Conservation (phyloP, 2,797 vertebrate genomes). For the Fistularia tabacaria region DNA sequence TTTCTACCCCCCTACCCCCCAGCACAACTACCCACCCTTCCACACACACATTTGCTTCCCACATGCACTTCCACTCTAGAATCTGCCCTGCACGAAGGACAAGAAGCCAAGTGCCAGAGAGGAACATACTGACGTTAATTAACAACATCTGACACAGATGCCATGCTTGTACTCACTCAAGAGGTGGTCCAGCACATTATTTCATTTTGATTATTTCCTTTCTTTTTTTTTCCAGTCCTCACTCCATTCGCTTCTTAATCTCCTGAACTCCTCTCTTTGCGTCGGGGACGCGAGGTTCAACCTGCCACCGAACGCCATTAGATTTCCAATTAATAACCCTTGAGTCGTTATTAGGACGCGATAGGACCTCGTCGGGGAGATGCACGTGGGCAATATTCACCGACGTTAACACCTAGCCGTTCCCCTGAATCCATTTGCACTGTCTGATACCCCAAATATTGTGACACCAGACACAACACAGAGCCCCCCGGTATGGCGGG, state of each 20-base stretch:
- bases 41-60: conserved; percentile 47
- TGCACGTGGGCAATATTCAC: conserved; percentile 45
- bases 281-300: conserved; percentile 52
- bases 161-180: conserved; percentile 77
- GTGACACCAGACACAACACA: conserved; percentile 70
- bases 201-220: conserved; percentile 80
- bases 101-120: conserved; percentile 77
- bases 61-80: conserved; percentile 63
- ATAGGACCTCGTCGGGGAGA: conserved; percentile 41
- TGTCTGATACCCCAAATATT: conserved; percentile 74
- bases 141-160: conserved; percentile 86
- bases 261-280: conserved; percentile 71
- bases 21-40: conserved; percentile 32
- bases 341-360: conserved; percentile 40
- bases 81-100: conserved; percentile 71
- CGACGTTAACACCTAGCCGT: conserved; percentile 70
- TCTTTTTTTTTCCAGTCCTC: conserved; percentile 62
- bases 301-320: conserved; percentile 67
- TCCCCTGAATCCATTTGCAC: conserved; percentile 68
- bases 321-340: conserved; percentile 65
- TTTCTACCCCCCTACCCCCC: conserved; percentile 50
- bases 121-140: conserved; percentile 83
- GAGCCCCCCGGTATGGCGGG: conserved; percentile 52
- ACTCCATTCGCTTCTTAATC: conserved; percentile 71
- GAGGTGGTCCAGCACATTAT: conserved; percentile 82